Conservation (phyloP, 2,113 vertebrate species). For the Cyphomyrus plagiostoma region DNA sequence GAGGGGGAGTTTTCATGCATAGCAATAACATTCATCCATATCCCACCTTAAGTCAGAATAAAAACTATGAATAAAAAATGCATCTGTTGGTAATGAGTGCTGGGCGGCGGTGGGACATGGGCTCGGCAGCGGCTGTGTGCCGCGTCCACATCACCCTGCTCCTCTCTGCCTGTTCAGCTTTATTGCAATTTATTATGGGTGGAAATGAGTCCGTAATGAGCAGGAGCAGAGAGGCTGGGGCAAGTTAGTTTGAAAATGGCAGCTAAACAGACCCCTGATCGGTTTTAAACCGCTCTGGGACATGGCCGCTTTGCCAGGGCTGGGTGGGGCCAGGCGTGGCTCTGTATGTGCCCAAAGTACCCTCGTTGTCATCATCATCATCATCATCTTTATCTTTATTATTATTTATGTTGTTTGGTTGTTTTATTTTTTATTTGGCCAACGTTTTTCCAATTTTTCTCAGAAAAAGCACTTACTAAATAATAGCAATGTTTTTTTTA, state of each 20-base stretch:
- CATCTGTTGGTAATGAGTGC: conserved; percentile 62
- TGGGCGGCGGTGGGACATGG: conserved; percentile 44
- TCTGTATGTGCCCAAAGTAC: background rate
- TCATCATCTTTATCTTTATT: background rate
- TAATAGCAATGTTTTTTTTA: background rate
- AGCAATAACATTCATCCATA: conserved; percentile 70
- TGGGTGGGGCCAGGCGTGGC: background rate
- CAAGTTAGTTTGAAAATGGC: conserved; percentile 68
- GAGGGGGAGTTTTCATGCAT: conserved; percentile 54
- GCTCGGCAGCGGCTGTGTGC: conserved; percentile 41
- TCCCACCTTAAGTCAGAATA: conserved; percentile 61
- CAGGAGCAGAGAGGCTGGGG: conserved; percentile 46
- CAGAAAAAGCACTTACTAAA: background rate
- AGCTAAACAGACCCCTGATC: conserved; percentile 57
- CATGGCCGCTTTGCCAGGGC: background rate
- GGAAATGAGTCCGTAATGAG: conserved; percentile 60
- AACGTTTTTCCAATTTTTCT: background rate
- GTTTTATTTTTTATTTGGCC: background rate
- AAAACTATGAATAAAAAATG: conserved; percentile 70
- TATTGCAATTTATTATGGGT: conserved; percentile 69
- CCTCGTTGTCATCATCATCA: background rate
- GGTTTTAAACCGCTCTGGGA: conserved; percentile 31
- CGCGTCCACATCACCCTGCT: conserved; percentile 54
- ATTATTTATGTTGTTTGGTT: background rate
- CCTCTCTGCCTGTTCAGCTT: conserved; percentile 48